Conservation (phyloP, 2,113 vertebrate genomes). For the Cromileptes altivelis region DNA sequence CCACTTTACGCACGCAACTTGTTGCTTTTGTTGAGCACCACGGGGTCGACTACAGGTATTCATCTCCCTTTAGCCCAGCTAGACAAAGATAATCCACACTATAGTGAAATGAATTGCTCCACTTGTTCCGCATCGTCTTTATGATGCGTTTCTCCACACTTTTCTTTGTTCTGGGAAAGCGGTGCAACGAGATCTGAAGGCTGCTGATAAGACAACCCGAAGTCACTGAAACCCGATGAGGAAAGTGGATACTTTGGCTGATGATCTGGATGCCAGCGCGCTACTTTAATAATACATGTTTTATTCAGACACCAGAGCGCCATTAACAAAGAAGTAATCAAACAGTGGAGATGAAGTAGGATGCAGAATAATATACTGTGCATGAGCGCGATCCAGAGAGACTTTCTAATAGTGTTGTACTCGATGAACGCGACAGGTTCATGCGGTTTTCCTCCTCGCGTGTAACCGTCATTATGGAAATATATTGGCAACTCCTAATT, state of each 20-base stretch:
- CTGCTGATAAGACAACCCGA: constrained; percentile 25
- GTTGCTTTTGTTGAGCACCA: constrained; percentile 36
- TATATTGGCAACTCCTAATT: constrained; percentile 1
- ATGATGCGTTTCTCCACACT: constrained; percentile 1
- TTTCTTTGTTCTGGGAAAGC: constrained; percentile 60
- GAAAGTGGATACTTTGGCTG: constrained; percentile 76
- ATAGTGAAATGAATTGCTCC: not conserved
- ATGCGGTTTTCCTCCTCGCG: not conserved
- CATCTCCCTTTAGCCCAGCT: not conserved
- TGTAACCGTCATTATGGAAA: constrained; percentile 53
- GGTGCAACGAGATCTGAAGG: constrained; percentile 3
- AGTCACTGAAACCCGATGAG: constrained; percentile 70
- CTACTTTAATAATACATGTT: constrained; percentile 77
- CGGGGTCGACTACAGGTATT: not conserved
- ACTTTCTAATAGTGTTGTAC: not conserved
- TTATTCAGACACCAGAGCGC: constrained; percentile 1
- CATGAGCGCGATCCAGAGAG: not conserved
- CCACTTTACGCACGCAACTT: constrained; percentile 53
- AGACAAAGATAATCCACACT: constrained; percentile 1
- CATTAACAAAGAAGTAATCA: constrained; percentile 22
- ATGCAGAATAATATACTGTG: not conserved
- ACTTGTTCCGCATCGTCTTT: not conserved
- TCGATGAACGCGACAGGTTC: constrained; percentile 9
- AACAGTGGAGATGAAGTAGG: not conserved
- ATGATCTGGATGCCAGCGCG: constrained; percentile 46